A percentile compares a stretch with the other conserved stretches of the same genome.
Evolutionary conservation across 2,797 vertebrate species (phyloP).

Genomic region (Lacerta bilineata): DNA sequence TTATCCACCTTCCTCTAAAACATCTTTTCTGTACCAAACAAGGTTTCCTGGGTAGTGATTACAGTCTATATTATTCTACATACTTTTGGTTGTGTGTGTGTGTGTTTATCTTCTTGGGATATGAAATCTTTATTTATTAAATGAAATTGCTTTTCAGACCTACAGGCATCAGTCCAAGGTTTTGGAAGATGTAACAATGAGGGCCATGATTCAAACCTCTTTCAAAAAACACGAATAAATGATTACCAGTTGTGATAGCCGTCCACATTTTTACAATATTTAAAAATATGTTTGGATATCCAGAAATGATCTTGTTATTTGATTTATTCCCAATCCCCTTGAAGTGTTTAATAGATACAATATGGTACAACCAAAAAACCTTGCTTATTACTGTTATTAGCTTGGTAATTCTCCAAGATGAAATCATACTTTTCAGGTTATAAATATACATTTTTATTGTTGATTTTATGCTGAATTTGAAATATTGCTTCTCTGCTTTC

Average conservation of each 20-base stretch:
- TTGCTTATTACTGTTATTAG: constrained; percentile 86
- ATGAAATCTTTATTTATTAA: constrained; percentile 79
- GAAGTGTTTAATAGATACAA: constrained; percentile 87
- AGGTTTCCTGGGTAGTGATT: constrained; percentile 65
- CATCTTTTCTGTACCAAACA: constrained; percentile 58
- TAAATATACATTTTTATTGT: constrained; percentile 89
- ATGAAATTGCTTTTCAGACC: constrained; percentile 72
- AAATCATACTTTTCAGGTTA: constrained; percentile 89
- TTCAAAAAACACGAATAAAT: constrained; percentile 81
- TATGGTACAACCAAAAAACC: constrained; percentile 85
- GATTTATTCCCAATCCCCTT: constrained; percentile 86
- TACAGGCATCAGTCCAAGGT: constrained; percentile 61
- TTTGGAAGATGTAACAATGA: constrained; percentile 76
- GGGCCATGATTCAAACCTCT: constrained; percentile 78
- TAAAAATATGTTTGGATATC: constrained; percentile 84
- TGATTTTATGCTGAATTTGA: constrained; percentile 87
- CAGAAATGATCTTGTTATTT: constrained; percentile 84
- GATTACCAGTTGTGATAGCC: constrained; percentile 85
- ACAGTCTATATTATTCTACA: constrained; percentile 63
- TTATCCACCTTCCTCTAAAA: constrained; percentile 59
- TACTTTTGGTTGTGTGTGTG: constrained; percentile 55
- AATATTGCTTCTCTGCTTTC: constrained; percentile 89
- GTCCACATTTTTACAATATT: constrained; percentile 82
- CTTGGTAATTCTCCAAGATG: constrained; percentile 88
- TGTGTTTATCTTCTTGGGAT: constrained; percentile 69